These are phyloP conservation scores for Periplaneta americana DNA, from an alignment of 1,140 invertebrate genomes.

Conservation along the genomic window DNA sequence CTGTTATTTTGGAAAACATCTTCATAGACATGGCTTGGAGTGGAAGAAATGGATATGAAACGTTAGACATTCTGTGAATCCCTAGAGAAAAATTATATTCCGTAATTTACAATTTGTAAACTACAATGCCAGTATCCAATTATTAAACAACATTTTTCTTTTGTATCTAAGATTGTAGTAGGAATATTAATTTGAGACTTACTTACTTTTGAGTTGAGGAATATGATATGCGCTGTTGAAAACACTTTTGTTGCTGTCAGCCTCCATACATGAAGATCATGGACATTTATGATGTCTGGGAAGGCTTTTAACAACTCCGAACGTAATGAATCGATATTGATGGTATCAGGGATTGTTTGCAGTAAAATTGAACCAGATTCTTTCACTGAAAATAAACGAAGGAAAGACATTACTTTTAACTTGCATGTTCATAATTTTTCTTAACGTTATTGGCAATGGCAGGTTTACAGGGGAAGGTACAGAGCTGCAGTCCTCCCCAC, in stretches of 20 bases:
- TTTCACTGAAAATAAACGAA: conserved; percentile 56
- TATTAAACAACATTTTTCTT: background rate
- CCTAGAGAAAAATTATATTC: background rate
- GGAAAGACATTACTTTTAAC: too few relatives aligned
- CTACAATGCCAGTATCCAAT: background rate
- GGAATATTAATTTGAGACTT: background rate
- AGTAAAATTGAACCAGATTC: conserved; percentile 71
- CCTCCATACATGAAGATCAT: conserved; percentile 79
- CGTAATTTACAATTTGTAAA: background rate
- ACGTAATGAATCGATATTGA: conserved; percentile 63
- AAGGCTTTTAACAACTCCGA: conserved; percentile 60
- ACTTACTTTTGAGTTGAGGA: conserved; percentile 52
- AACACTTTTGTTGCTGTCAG: conserved; percentile 63
- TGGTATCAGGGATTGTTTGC: conserved; percentile 75
- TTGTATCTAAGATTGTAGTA: background rate
- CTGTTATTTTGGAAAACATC: background rate
- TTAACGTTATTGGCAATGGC: too few relatives aligned
- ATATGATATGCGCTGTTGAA: conserved; percentile 68
- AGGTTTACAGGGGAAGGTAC: too few relatives aligned
- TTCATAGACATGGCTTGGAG: background rate
- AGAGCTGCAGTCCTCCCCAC: too few relatives aligned
- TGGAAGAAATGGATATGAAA: background rate
- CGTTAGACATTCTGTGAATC: background rate
- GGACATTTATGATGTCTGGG: conserved; percentile 70
- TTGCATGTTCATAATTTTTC: too few relatives aligned